Conservation (phyloP, 2,888 invertebrate genomes). For the Dicyrtomina minuta region DNA sequence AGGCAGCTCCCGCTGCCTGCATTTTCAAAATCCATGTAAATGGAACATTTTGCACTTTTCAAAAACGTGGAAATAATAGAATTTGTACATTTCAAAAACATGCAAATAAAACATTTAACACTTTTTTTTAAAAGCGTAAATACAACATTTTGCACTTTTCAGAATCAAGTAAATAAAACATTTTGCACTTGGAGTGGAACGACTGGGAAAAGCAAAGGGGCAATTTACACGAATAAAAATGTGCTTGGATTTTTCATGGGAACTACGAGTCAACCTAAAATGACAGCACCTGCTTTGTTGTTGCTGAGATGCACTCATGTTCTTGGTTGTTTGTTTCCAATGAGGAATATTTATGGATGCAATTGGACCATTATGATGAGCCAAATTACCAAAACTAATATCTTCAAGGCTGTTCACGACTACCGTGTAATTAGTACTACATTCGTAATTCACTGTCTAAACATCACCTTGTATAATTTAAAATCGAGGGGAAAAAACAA, state of each 20-base stretch:
- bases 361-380: constrained; percentile 47
- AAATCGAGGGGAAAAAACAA: neutral
- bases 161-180: too few species aligned
- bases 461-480: too few species aligned
- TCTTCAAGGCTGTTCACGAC: constrained; percentile 48
- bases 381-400: constrained; percentile 49
- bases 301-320: constrained; percentile 48
- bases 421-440: constrained; percentile 46
- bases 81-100: too few species aligned
- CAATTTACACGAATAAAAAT: constrained; percentile 47
- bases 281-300: constrained; percentile 44
- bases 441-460: too few species aligned
- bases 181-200: too few species aligned
- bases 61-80: too few species aligned
- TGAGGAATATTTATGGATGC: constrained; percentile 46
- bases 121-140: too few species aligned
- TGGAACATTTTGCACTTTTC: too few species aligned
- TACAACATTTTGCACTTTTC: too few species aligned
- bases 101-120: too few species aligned
- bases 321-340: constrained; percentile 47
- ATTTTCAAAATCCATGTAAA: too few species aligned
- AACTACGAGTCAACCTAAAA: constrained; percentile 44
- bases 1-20: too few species aligned
- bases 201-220: constrained; percentile 50
- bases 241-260: constrained; percentile 49